Conservation (phyloP, 2,797 vertebrate species). For the Falco columbarius region DNA sequence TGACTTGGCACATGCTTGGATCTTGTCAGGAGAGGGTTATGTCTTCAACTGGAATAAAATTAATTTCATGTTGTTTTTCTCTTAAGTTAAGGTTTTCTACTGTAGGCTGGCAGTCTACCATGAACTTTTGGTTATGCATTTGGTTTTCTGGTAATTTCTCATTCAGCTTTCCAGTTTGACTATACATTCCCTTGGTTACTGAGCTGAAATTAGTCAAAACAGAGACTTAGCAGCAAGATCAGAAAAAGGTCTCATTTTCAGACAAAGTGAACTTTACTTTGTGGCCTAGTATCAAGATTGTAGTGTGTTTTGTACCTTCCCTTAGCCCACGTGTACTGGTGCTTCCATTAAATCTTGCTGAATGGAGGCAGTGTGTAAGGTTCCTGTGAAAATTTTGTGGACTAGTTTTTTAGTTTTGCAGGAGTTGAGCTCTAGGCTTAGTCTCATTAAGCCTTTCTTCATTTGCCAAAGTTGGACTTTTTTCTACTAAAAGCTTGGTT, state of each 20-base stretch:
- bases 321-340: neutral
- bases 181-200: neutral
- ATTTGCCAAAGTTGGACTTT: neutral
- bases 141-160: neutral
- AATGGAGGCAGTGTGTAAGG: neutral
- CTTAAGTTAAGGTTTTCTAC: neutral
- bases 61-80: neutral
- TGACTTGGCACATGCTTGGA: neutral
- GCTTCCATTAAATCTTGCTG: neutral
- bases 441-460: neutral
- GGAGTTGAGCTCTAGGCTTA: neutral
- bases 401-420: neutral
- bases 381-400: neutral
- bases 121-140: neutral
- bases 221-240: neutral
- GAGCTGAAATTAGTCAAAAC: neutral
- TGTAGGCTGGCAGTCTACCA: neutral
- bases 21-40: neutral
- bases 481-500: neutral
- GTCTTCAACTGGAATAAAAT: neutral
- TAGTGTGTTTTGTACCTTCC: neutral
- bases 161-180: neutral
- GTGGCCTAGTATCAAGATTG: neutral
- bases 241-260: neutral
- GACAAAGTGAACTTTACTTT: neutral